Percentiles rank a stretch among this genome's conserved stretches.
Evolutionary conservation across 1,140 invertebrate genomes (phyloP).

Genomic region (Leptopilina clavipes): DNA sequence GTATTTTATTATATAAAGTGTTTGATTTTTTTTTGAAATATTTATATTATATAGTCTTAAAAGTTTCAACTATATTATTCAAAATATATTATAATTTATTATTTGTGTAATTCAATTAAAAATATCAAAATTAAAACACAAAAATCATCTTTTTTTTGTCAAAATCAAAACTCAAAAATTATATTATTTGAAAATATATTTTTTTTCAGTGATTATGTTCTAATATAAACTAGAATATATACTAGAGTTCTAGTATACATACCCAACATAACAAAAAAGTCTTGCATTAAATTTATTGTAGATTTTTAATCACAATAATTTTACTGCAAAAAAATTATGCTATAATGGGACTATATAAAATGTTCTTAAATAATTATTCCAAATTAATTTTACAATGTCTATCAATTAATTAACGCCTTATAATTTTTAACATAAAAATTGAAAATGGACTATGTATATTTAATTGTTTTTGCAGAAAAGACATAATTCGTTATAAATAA

Average conservation of each 20-base stretch:
- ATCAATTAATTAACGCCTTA: conserved; percentile 25
- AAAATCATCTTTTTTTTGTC: background rate
- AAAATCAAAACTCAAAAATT: conserved; percentile 25
- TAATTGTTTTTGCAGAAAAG: conserved; percentile 1
- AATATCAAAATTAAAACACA: background rate
- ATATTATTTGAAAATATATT: conserved; percentile 33
- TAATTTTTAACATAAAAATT: conserved; percentile 15
- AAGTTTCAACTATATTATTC: background rate
- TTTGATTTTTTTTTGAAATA: conserved; percentile 3
- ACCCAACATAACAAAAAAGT: too few species aligned
- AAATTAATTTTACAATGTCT: conserved; percentile 32
- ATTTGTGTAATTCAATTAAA: background rate
- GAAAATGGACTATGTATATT: conserved; percentile 5
- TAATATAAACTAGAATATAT: background rate
- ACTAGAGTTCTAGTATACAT: too few species aligned
- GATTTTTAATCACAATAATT: too few species aligned
- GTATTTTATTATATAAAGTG: background rate
- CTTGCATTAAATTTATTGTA: too few species aligned
- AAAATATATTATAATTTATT: background rate
- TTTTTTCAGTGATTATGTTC: background rate
- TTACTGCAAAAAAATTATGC: too few species aligned
- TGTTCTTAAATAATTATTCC: conserved; percentile 20
- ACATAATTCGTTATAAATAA: conserved; percentile 28
- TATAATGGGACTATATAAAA: background rate
- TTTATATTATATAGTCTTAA: background rate